A percentile compares a stretch with the other conserved stretches of the same genome.
Evolutionary conservation across 1,140 invertebrate species (phyloP).

Genomic region (Saxidomus purpurata): DNA sequence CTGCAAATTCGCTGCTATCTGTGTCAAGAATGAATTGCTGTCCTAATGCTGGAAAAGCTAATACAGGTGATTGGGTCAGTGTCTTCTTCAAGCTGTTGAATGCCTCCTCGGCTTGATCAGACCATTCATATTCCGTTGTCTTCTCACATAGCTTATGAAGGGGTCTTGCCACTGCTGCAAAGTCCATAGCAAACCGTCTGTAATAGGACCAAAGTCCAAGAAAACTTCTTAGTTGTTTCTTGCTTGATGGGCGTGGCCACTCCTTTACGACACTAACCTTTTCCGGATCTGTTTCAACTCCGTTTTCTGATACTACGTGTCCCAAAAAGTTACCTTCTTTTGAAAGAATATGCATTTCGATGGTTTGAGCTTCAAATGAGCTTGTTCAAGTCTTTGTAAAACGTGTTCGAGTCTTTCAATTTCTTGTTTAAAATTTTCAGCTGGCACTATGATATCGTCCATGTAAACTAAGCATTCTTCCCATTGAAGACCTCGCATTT

Average conservation of each 20-base stretch:
- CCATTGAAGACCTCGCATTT: no score
- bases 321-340: slow-evolving; percentile 39
- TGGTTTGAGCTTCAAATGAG: no score
- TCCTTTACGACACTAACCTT: slow-evolving; percentile 82
- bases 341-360: no score
- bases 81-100: not conserved
- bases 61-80: not conserved
- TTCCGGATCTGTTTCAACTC: slow-evolving; percentile 3
- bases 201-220: no score
- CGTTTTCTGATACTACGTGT: slow-evolving; percentile 21
- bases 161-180: slow-evolving; percentile 75
- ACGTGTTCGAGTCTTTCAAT: no score
- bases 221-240: no score
- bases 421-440: slow-evolving; percentile 20
- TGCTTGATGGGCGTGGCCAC: slow-evolving; percentile 86
- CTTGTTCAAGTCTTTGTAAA: no score
- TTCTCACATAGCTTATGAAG: slow-evolving; percentile 64
- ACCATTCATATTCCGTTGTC: not conserved
- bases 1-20: slow-evolving; percentile 85
- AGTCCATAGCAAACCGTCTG: slow-evolving; percentile 84
- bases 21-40: slow-evolving; percentile 84
- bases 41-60: not conserved
- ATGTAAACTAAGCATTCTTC: no score
- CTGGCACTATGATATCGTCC: slow-evolving; percentile 48
- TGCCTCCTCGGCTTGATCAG: not conserved